Conservation (phyloP, 2,888 invertebrate species). For the Ormyrus labotus region DNA sequence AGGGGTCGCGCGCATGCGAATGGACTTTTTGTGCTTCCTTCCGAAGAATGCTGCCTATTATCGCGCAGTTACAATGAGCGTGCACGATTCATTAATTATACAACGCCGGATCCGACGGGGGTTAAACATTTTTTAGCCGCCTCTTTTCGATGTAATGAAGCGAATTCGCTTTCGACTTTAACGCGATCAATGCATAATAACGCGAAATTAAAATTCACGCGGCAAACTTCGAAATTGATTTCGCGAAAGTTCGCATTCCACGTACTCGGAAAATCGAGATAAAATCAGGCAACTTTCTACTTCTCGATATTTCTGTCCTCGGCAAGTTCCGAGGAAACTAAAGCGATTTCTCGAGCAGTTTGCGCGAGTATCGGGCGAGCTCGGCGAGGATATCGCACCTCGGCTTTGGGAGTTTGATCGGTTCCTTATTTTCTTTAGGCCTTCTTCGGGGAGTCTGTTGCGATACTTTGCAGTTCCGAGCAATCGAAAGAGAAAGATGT, state of each 20-base stretch:
- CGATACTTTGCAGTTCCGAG: not conserved
- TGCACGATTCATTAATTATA: no score
- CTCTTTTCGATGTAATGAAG: not conserved
- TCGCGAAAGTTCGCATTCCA: not conserved
- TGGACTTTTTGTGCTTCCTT: no score
- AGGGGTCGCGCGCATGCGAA: no score
- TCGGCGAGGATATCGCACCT: constrained; percentile 14
- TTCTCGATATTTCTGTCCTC: constrained; percentile 27
- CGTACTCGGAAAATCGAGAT: constrained; percentile 3
- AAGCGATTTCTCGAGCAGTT: constrained; percentile 39
- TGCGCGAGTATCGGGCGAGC: constrained; percentile 11
- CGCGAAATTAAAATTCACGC: constrained; percentile 22
- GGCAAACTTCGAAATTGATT: not conserved
- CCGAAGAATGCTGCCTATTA: no score
- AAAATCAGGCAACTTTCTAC: constrained; percentile 23
- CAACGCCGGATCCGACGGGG: no score
- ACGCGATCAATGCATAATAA: not conserved
- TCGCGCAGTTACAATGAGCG: no score
- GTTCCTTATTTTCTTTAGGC: constrained; percentile 27
- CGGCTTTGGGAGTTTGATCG: constrained; percentile 32
- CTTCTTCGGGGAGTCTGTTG: not conserved
- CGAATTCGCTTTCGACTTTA: not conserved
- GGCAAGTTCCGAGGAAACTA: not conserved
- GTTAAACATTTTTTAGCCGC: no score
- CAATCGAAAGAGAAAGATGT: not conserved